Evolutionary conservation across 2,113 vertebrate species (phyloP).

Genomic region (Micromys minutus): DNA sequence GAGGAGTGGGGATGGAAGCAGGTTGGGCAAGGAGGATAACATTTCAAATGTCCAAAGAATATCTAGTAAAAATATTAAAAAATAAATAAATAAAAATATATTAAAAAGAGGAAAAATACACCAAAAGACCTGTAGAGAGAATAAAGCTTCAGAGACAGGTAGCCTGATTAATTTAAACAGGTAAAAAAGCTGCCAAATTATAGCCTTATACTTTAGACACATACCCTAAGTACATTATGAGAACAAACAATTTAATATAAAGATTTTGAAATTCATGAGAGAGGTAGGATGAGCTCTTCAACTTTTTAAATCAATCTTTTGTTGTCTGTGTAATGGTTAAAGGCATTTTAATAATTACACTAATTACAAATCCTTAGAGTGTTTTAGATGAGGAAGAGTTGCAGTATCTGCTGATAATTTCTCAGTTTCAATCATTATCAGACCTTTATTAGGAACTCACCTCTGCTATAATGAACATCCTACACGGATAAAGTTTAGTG

Average conservation of each 20-base stretch:
- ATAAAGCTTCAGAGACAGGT: neutral
- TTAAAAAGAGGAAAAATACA: neutral
- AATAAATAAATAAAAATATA: too few relatives aligned
- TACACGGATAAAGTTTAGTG: neutral
- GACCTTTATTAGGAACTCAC: neutral
- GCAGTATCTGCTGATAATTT: neutral
- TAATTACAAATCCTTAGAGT: neutral
- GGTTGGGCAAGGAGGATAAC: too few relatives aligned
- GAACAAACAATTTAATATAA: neutral
- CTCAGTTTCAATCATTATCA: neutral
- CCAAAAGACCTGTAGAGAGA: neutral
- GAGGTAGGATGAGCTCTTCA: neutral
- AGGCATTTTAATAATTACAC: neutral
- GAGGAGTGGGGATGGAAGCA: too few relatives aligned
- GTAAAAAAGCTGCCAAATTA: neutral
- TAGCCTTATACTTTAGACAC: neutral
- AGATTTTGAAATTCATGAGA: neutral
- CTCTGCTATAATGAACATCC: neutral
- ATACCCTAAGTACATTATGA: neutral
- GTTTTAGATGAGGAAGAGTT: neutral
- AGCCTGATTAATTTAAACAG: neutral
- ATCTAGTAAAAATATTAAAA: too few relatives aligned
- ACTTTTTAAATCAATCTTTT: neutral
- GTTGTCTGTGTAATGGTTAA: neutral
- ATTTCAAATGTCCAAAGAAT: too few relatives aligned